These are phyloP conservation scores for Melanotus villosus DNA, from an alignment of 2,888 invertebrate species.

Conservation along the genomic window DNA sequence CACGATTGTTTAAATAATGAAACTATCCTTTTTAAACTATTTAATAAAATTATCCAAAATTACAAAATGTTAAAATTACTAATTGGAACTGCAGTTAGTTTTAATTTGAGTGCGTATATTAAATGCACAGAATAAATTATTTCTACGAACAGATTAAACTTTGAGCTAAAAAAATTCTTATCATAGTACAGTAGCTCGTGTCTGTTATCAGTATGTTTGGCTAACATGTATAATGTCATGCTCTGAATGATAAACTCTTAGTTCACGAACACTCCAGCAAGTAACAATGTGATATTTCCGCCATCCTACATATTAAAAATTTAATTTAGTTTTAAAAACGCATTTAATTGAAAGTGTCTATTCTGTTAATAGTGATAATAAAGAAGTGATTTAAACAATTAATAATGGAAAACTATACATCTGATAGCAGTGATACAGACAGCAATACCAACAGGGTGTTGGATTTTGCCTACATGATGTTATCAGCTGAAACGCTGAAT, in stretches of 20 bases:
- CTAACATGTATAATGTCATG: slow-evolving; percentile 23
- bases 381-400: not conserved
- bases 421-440: slow-evolving; percentile 83
- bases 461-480: slow-evolving; percentile 76
- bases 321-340: not conserved
- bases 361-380: not conserved
- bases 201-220: slow-evolving; percentile 22
- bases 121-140: not conserved
- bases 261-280: slow-evolving; percentile 5
- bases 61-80: too few relatives aligned
- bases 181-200: slow-evolving; percentile 19
- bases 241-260: slow-evolving; percentile 15
- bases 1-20: too few relatives aligned
- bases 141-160: slow-evolving; percentile 14
- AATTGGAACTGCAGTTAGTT: too few relatives aligned
- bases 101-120: not conserved
- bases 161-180: slow-evolving; percentile 21
- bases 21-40: too few relatives aligned
- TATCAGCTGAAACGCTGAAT: slow-evolving; percentile 74
- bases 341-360: not conserved
- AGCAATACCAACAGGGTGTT: slow-evolving; percentile 78
- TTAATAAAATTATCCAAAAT: too few relatives aligned
- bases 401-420: slow-evolving; percentile 75
- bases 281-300: not conserved
- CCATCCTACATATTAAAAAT: too few relatives aligned